A percentile compares a stretch with the other conserved stretches of the same genome.
Conservation (phyloP, 2,888 invertebrate species). For the Dastarcus helophoroides region DNA sequence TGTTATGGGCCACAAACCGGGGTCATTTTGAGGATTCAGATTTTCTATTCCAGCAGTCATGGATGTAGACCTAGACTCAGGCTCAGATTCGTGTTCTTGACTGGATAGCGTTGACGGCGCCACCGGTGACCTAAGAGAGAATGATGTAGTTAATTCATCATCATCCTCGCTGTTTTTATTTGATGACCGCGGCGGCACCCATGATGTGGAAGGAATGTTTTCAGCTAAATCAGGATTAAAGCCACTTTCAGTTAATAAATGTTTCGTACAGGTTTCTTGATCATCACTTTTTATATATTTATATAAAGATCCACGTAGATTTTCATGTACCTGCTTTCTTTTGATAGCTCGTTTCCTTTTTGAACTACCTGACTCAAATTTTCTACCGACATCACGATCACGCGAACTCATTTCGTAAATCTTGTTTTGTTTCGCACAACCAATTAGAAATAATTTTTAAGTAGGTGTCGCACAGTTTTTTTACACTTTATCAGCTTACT, state of each 20-base stretch:
- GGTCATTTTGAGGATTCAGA: too few relatives aligned
- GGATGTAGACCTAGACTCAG: too few relatives aligned
- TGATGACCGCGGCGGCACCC: too few relatives aligned
- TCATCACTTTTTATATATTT: constrained; percentile 11
- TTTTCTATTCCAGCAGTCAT: too few relatives aligned
- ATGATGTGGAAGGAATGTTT: constrained; percentile 5
- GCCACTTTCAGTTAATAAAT: constrained; percentile 6
- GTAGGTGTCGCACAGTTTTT: constrained; percentile 1
- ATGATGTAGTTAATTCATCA: too few relatives aligned
- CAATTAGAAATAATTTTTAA: constrained; percentile 6
- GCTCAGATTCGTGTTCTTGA: too few relatives aligned
- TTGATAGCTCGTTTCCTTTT: constrained; percentile 11
- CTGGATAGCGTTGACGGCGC: too few relatives aligned
- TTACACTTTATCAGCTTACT: constrained; percentile 3
- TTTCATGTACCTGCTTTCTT: constrained; percentile 9
- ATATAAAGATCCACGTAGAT: constrained; percentile 9
- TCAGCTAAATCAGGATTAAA: constrained; percentile 4
- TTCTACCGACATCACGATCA: constrained; percentile 9
- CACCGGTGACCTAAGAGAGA: too few relatives aligned
- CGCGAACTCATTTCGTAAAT: constrained; percentile 10
- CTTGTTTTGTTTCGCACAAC: constrained; percentile 8
- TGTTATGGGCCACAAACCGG: too few relatives aligned
- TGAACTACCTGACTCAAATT: constrained; percentile 11
- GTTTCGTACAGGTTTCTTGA: constrained; percentile 8
- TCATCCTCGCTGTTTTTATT: too few relatives aligned